These are phyloP conservation scores for Torymus texanus DNA, from an alignment of 2,888 invertebrate genomes.

Conservation along the genomic window DNA sequence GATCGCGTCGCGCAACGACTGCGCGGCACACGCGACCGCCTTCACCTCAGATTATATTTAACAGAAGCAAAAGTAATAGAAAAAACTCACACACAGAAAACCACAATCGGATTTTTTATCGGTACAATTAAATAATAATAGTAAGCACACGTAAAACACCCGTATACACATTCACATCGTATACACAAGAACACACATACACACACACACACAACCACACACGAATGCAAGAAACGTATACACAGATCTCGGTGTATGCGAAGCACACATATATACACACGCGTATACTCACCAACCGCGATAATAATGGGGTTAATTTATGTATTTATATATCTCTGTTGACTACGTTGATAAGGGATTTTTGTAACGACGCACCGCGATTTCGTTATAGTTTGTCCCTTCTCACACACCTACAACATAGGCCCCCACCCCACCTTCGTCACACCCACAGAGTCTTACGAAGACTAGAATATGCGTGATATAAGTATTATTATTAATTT, in stretches of 20 bases:
- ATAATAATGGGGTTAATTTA: slow-evolving; percentile 59
- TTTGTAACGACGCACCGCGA: slow-evolving; percentile 45
- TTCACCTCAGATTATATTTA: slow-evolving; percentile 52
- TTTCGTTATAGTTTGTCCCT: slow-evolving; percentile 38
- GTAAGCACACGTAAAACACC: slow-evolving; percentile 39
- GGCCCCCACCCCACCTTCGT: slow-evolving; percentile 41
- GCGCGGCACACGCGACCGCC: slow-evolving; percentile 58
- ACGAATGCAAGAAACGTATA: slow-evolving; percentile 20
- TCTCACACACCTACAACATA: too few species aligned
- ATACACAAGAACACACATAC: slow-evolving; percentile 2
- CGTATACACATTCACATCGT: slow-evolving; percentile 13
- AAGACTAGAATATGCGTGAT: too few species aligned
- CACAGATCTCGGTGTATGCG: not conserved
- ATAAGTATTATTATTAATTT: slow-evolving; percentile 22
- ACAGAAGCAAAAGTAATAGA: slow-evolving; percentile 47
- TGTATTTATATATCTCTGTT: slow-evolving; percentile 67
- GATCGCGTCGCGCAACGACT: slow-evolving; percentile 60
- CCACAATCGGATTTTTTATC: slow-evolving; percentile 51
- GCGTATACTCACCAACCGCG: slow-evolving; percentile 34
- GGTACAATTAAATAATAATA: slow-evolving; percentile 42
- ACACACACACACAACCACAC: slow-evolving; percentile 17
- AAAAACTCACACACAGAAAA: slow-evolving; percentile 20
- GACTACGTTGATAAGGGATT: slow-evolving; percentile 71
- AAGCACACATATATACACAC: slow-evolving; percentile 12
- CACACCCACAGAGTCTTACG: slow-evolving; percentile 5